Base-by-base conservation (phyloP, 2,888 invertebrate species). In the Cistogaster globosa region DNA sequence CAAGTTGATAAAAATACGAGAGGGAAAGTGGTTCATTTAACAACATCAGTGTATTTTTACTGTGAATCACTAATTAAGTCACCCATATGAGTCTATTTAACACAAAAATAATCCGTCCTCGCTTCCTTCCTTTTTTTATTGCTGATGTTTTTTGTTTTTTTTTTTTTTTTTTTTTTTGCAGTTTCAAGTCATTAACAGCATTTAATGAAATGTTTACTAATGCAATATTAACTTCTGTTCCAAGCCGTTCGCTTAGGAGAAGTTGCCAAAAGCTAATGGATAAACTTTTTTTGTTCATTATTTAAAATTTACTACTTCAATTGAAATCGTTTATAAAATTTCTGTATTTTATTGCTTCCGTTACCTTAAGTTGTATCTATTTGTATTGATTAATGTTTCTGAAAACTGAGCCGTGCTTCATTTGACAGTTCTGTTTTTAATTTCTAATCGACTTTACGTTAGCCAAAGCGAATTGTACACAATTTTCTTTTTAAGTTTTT, bases 1-100 rank as follows among this genome's bases (percentile, higher is more conserved):
- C 14, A 32, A 60, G n/a, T 72, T 16, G 22, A 20, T 51, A 14
- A 60, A 60, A 51, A 8, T 20, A 60, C 16, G 12, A 55, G 32
- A 20, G 36, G 20, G 32, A 71, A 16, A 32, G 12, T 45, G 36
- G 57, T 76, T 51, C 65, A 68, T 76, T 82, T 63, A 51, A 42
- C 26, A 68, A 68, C 68, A 75, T 55, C 55, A 68, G 6, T 55
- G 26, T 12, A 36, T 51, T 45, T 55, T 62, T 65, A 8, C 7
- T 32, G 11, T 58, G 53, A 26, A 77, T 76, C 20, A 60, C n/a
- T 77, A 77, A 76, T 65, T 82, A 65, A 42, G 76, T 76, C 68
- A 58, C 63, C 81, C 85, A 78, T 71, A 75, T 85, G 78, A 69
- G 80, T 22, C 72, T 75, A 68, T 57, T 74, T 63, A 20, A 22